phyloP scores from a whole-genome alignment of 1,140 invertebrate species.

The Nixonia krombeini region DNA sequence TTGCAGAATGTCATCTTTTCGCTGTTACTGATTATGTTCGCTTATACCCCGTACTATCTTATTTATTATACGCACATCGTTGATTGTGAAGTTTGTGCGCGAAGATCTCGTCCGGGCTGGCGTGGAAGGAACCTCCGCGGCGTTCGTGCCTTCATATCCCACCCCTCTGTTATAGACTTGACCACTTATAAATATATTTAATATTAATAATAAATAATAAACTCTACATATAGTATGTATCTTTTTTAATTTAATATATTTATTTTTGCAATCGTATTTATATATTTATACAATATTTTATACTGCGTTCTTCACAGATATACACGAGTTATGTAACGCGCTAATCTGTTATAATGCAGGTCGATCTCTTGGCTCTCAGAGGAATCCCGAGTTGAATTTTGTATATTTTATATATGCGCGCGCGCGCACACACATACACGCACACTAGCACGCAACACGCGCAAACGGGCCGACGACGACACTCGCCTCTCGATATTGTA shows the following conservation, averaged over 20 bases:
- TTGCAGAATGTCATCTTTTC: too few species aligned
- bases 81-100: too few species aligned
- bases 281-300: constrained; percentile 72
- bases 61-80: too few species aligned
- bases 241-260: constrained; percentile 71
- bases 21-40: too few species aligned
- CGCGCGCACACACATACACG: too few species aligned
- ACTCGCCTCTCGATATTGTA: too few species aligned
- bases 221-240: constrained; percentile 58
- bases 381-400: constrained; percentile 51
- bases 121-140: not conserved
- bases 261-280: constrained; percentile 71
- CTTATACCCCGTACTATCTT: too few species aligned
- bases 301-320: constrained; percentile 62
- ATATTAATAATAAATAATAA: constrained; percentile 44
- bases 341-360: constrained; percentile 50
- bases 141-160: not conserved
- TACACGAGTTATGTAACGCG: constrained; percentile 41
- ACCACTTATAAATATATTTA: constrained; percentile 51
- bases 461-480: too few species aligned
- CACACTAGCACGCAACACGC: too few species aligned
- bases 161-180: constrained; percentile 54
- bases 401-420: constrained; percentile 17
- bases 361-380: constrained; percentile 70
- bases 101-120: too few species aligned